Base-by-base conservation (phyloP, 2,888 invertebrate species). In the Reticulitermes lucifugus region DNA sequence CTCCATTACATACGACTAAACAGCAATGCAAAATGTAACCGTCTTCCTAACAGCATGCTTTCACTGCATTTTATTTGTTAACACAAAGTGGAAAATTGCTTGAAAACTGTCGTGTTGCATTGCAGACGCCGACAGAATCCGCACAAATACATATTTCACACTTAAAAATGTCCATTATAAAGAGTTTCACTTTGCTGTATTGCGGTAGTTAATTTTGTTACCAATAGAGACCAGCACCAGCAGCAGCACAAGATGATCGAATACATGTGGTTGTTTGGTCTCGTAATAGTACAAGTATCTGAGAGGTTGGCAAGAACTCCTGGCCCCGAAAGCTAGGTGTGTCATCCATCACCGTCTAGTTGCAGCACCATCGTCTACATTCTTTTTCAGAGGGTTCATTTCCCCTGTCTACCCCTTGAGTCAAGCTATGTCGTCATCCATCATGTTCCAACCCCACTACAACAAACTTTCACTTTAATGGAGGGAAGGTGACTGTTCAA, bases 371-470 rank as follows among this genome's bases (percentile, higher is more conserved):
- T 3, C 73, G 7, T 18, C 73, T 12, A 18, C 41, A 14, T 41
- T 22, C 21, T 41, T 73, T 73, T 41, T 73, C 41, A 35, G 35
- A 14, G 18, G 29, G 35, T 35, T 73, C 6, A 12, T 73, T 73
- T 73, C 41, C 41, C 41, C 73, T 73, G n/a, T 41, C 41, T 21
- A 29, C 73, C 73, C 73, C 41, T 73, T 41, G 73, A 73, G 73
- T 73, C 73, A 73, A 73, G 73, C 73, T 41, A 73, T 73, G 73
- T 73, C 73, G 18, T 73, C 73, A 73, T 73, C 73, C 73, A 73
- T 73, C 73, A 73, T 25, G 65, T 41, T 73, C 10, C 35, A 73
- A 73, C 73, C 73, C 73, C 73, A 21, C 73, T 25, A 73, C 73
- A 73, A 41, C 73, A 73, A 73, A 73, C 35, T 73, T 73, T 73